phyloP scores from a whole-genome alignment of 2,888 invertebrate species.

The Heliconius aoede region DNA sequence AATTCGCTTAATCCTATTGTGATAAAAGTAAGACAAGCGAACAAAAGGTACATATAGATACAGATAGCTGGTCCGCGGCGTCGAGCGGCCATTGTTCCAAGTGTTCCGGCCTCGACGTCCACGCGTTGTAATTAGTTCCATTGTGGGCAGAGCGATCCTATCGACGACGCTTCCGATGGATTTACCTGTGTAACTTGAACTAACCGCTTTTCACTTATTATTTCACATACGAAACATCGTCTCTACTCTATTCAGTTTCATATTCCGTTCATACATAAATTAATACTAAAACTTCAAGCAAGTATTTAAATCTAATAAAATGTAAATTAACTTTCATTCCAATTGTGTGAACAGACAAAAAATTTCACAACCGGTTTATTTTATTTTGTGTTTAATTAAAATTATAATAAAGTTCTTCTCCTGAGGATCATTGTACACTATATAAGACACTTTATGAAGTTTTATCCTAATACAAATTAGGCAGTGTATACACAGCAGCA shows the following conservation, averaged over 20 bases:
- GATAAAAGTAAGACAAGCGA: slow-evolving; percentile 61
- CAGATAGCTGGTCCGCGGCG: slow-evolving; percentile 57
- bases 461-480: slow-evolving; percentile 6
- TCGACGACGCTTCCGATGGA: slow-evolving; percentile 80
- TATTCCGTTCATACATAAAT: slow-evolving; percentile 28
- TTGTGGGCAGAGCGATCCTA: slow-evolving; percentile 76
- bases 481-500: neutral
- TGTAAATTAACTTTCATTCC: slow-evolving; percentile 48
- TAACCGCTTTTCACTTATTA: slow-evolving; percentile 75
- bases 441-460: neutral
- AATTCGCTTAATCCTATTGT: slow-evolving; percentile 52
- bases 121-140: slow-evolving; percentile 77
- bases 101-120: slow-evolving; percentile 62
- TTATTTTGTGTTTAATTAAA: slow-evolving; percentile 42
- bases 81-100: slow-evolving; percentile 63
- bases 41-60: slow-evolving; percentile 63
- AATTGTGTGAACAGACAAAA: slow-evolving; percentile 41
- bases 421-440: slow-evolving; percentile 11
- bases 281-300: slow-evolving; percentile 35
- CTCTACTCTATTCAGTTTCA: slow-evolving; percentile 45
- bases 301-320: slow-evolving; percentile 44
- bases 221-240: slow-evolving; percentile 50
- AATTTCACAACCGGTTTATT: slow-evolving; percentile 44
- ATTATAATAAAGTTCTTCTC: slow-evolving; percentile 29
- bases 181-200: slow-evolving; percentile 66